These are phyloP conservation scores for Mastomys coucha DNA, from an alignment of 2,113 vertebrate species.

Conservation along the genomic window DNA sequence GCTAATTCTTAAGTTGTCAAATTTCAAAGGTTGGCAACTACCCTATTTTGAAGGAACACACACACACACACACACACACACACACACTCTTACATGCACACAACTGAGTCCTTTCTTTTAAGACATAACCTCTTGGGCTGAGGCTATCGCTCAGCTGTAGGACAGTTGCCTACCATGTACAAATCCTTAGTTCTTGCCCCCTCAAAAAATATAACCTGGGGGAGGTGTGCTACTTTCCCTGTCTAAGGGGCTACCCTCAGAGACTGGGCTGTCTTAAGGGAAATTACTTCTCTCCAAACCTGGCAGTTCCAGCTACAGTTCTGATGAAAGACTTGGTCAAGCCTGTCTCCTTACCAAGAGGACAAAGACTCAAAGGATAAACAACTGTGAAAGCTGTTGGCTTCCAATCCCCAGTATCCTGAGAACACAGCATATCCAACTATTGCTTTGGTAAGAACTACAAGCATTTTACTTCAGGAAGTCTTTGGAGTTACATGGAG, in stretches of 20 bases:
- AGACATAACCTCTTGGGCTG: not conserved
- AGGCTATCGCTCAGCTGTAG: not conserved
- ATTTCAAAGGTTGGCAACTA: not conserved
- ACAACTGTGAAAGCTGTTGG: not conserved
- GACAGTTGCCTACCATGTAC: not conserved
- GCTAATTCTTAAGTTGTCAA: not conserved
- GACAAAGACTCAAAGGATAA: not conserved
- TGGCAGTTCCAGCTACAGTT: not conserved
- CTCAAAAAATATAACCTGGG: not conserved
- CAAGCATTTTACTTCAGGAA: not conserved
- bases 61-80: not conserved
- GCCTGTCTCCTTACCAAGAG: not conserved
- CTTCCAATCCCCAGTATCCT: not conserved
- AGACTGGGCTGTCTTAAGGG: not conserved
- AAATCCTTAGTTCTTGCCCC: not conserved
- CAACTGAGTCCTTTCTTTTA: not conserved
- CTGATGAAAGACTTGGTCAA: not conserved
- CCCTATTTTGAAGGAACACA: not conserved
- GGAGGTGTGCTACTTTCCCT: not conserved
- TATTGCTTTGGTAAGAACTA: not conserved
- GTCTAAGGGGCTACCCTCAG: not conserved
- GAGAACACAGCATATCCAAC: not conserved
- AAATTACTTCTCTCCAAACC: not conserved
- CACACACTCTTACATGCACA: not conserved
- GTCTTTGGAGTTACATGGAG: not conserved